Evolutionary conservation across 2,113 vertebrate genomes (phyloP).

Genomic region (Nesogale talazaci): DNA sequence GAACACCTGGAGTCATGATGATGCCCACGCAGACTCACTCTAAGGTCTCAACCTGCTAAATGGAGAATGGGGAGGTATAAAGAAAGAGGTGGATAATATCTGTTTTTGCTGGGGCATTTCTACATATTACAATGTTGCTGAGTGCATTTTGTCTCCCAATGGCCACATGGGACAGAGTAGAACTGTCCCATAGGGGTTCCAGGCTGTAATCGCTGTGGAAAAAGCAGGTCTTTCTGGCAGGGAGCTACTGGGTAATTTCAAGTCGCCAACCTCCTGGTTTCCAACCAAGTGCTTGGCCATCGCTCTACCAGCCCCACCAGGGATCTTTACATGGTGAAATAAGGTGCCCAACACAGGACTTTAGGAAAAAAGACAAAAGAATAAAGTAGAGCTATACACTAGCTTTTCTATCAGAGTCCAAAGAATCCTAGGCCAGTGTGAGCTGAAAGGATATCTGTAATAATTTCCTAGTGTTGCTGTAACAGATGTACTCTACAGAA

Average conservation of each 20-base stretch:
- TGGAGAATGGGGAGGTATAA: no score
- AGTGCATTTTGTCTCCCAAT: neutral
- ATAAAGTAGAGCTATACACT: neutral
- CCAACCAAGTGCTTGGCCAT: neutral
- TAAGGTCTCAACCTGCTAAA: neutral
- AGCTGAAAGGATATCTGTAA: neutral
- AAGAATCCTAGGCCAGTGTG: neutral
- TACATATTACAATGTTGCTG: neutral
- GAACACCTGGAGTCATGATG: accelerated
- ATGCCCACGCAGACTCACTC: accelerated
- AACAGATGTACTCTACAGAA: neutral
- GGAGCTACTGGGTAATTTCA: neutral
- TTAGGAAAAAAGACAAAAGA: no score
- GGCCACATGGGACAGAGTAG: neutral
- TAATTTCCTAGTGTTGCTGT: neutral
- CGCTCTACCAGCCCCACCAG: neutral
- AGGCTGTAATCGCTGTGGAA: neutral
- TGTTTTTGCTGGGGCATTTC: neutral
- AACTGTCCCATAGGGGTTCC: neutral
- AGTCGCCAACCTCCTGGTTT: neutral
- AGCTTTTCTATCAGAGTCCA: neutral
- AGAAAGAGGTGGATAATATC: neutral
- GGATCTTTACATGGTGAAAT: no score
- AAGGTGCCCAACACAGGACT: no score
- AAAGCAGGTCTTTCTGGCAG: neutral